Conservation (phyloP, 2,113 vertebrate species). For the Myanophis thanlyinensis region DNA sequence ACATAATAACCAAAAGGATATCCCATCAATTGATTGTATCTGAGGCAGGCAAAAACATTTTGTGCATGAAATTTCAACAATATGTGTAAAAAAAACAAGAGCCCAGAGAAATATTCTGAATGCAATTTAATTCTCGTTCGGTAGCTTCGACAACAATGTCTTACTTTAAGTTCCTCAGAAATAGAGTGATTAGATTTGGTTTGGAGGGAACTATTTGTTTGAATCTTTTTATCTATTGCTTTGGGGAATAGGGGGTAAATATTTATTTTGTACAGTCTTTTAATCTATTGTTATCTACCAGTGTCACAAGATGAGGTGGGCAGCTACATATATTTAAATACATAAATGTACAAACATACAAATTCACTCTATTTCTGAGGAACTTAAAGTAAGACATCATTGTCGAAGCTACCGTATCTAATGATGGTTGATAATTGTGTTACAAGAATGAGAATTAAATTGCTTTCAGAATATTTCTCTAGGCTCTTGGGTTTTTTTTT, state of each 20-base stretch:
- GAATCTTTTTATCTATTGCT: background rate
- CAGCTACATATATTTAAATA: background rate
- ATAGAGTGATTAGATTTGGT: background rate
- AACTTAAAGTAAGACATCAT: background rate
- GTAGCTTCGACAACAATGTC: background rate
- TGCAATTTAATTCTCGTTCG: background rate
- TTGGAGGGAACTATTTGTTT: background rate
- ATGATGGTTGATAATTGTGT: background rate
- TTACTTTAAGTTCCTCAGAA: background rate
- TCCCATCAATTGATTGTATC: background rate
- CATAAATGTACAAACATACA: background rate
- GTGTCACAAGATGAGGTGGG: background rate
- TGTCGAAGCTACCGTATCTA: background rate
- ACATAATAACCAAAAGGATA: background rate
- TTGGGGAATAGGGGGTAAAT: background rate
- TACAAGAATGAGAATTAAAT: background rate
- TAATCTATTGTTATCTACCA: background rate
- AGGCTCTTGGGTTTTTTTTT: background rate
- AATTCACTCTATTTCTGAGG: background rate
- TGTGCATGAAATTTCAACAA: background rate
- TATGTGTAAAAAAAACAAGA: background rate
- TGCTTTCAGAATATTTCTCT: background rate
- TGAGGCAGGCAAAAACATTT: background rate
- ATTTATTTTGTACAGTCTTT: background rate
- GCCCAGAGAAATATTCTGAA: background rate